Evolutionary conservation across 1,140 invertebrate genomes (phyloP).

Genomic region (Megathymus violae): DNA sequence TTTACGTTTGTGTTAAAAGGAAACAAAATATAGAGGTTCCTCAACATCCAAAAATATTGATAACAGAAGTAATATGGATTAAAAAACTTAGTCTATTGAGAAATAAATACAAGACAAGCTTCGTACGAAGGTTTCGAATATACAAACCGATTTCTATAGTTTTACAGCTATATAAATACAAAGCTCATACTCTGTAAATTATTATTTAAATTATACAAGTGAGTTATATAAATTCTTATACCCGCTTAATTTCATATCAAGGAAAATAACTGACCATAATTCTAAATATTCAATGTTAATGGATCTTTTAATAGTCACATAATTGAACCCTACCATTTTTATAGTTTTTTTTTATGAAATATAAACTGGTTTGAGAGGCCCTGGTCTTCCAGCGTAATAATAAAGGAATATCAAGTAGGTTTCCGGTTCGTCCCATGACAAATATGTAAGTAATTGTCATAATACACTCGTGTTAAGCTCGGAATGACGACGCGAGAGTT

Average conservation of each 20-base stretch:
- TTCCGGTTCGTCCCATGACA: slow-evolving; percentile 40
- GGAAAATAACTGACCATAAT: not conserved
- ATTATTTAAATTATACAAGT: too few species aligned
- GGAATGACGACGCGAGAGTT: slow-evolving; percentile 11
- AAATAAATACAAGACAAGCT: too few species aligned
- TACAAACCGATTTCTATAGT: too few species aligned
- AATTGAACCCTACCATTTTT: not conserved
- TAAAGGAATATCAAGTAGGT: slow-evolving; percentile 46
- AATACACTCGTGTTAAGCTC: slow-evolving; percentile 15
- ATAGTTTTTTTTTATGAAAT: slow-evolving; percentile 41
- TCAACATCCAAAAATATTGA: too few species aligned
- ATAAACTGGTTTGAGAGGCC: slow-evolving; percentile 43
- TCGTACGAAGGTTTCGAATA: too few species aligned
- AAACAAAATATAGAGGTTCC: too few species aligned
- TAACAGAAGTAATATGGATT: too few species aligned
- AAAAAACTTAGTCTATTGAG: too few species aligned
- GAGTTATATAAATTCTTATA: not conserved
- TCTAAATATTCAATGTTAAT: not conserved
- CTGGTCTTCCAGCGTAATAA: too few species aligned
- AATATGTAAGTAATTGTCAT: slow-evolving; percentile 23
- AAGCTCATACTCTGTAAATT: too few species aligned
- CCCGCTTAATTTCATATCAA: not conserved
- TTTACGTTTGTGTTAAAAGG: too few species aligned
- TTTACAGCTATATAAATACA: slow-evolving; percentile 7
- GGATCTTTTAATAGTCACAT: not conserved